Percentiles rank a stretch among this genome's conserved stretches.
Conservation (phyloP, 2,113 vertebrate genomes). For the Heterocephalus glaber region DNA sequence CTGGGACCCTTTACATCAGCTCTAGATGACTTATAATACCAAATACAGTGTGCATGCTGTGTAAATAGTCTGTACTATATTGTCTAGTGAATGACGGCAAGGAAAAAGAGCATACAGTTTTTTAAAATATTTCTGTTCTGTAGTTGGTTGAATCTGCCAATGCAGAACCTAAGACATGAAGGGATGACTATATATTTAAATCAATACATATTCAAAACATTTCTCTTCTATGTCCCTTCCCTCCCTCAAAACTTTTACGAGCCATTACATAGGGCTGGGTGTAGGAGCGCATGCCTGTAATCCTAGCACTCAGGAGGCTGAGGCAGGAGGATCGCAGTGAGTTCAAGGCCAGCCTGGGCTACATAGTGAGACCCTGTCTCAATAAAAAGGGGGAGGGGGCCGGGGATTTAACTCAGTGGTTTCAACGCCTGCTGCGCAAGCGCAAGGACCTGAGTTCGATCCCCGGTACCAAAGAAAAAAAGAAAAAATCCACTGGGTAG, state of each 20-base stretch:
- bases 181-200: neutral
- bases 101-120: neutral
- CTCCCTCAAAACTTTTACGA: neutral
- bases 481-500: neutral
- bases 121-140: neutral
- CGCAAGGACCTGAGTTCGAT: no score
- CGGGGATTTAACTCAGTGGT: no score
- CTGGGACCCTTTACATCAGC: neutral
- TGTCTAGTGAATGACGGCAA: neutral
- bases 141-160: neutral
- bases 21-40: neutral
- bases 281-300: neutral
- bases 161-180: neutral
- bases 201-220: neutral
- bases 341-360: neutral
- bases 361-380: neutral
- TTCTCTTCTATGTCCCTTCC: neutral
- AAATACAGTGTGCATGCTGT: neutral
- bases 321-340: neutral
- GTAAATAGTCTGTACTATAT: neutral
- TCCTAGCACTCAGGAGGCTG: neutral
- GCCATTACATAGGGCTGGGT: neutral
- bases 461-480: no score
- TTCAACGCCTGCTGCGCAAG: no score
- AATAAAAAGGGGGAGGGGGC: no score